Conservation (phyloP, 2,888 invertebrate species). For the Odontothrips loti region DNA sequence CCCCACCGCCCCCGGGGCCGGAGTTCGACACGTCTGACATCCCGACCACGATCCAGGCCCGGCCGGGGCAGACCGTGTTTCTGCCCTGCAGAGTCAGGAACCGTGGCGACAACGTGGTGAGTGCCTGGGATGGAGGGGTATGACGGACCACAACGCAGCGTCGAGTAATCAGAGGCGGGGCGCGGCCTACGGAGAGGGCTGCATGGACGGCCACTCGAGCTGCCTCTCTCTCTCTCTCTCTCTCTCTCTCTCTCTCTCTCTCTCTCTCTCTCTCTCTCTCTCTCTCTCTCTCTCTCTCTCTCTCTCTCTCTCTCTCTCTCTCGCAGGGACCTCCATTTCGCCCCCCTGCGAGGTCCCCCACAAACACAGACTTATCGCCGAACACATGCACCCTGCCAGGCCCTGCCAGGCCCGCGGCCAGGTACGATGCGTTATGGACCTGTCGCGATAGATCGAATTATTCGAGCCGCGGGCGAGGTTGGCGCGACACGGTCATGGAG, state of each 20-base stretch:
- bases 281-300: too few relatives aligned
- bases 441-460: constrained; percentile 22
- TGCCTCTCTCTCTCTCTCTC: neutral
- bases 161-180: too few relatives aligned
- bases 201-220: too few relatives aligned
- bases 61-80: constrained; percentile 35
- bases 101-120: constrained; percentile 36
- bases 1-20: constrained; percentile 25
- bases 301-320: too few relatives aligned
- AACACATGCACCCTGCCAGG: neutral
- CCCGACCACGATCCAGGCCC: constrained; percentile 32
- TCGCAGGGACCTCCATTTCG: too few relatives aligned
- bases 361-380: constrained; percentile 10
- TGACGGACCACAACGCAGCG: too few relatives aligned
- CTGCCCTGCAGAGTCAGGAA: constrained; percentile 34
- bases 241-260: too few relatives aligned
- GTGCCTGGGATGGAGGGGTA: too few relatives aligned
- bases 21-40: constrained; percentile 32
- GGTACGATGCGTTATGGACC: neutral
- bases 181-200: too few relatives aligned
- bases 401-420: neutral
- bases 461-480: neutral
- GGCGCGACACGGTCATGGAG: too few relatives aligned
- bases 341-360: neutral
- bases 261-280: too few relatives aligned